Conservation (phyloP, 2,888 invertebrate species). For the Geophilus truncorum region DNA sequence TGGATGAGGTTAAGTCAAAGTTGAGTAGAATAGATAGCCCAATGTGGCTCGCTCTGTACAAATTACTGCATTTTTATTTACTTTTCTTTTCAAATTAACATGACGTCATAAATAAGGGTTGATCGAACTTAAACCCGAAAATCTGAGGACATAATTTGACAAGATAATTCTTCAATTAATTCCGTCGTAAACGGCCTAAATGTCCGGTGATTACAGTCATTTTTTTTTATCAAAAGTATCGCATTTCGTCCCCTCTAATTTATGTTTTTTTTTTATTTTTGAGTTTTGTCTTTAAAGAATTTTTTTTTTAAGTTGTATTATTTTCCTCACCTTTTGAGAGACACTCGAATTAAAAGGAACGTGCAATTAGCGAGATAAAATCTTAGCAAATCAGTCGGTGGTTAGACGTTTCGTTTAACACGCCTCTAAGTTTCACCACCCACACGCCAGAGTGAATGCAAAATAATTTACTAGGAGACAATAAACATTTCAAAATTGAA, state of each 20-base stretch:
- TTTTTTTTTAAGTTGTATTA: background rate
- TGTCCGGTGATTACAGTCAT: background rate
- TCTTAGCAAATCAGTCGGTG: background rate
- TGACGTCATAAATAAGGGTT: background rate
- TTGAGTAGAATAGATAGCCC: background rate
- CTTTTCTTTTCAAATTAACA: background rate
- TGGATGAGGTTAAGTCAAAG: background rate
- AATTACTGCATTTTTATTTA: background rate
- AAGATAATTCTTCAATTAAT: background rate
- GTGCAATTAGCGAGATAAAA: background rate
- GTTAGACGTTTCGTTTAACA: background rate
- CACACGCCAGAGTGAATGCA: background rate
- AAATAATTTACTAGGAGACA: background rate
- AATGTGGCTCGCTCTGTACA: background rate
- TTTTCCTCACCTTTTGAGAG: background rate
- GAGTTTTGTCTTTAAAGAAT: too few relatives aligned
- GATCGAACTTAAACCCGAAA: background rate
- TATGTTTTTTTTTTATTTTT: too few relatives aligned
- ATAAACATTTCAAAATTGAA: background rate
- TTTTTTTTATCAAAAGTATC: background rate
- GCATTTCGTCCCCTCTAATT: background rate
- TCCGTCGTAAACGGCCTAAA: background rate
- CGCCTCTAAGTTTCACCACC: background rate
- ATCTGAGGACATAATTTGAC: background rate
- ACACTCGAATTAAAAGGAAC: background rate